A percentile compares a stretch with the other conserved stretches of the same genome.
phyloP scores from a whole-genome alignment of 1,140 invertebrate species.

The Drosophila albomicans region DNA sequence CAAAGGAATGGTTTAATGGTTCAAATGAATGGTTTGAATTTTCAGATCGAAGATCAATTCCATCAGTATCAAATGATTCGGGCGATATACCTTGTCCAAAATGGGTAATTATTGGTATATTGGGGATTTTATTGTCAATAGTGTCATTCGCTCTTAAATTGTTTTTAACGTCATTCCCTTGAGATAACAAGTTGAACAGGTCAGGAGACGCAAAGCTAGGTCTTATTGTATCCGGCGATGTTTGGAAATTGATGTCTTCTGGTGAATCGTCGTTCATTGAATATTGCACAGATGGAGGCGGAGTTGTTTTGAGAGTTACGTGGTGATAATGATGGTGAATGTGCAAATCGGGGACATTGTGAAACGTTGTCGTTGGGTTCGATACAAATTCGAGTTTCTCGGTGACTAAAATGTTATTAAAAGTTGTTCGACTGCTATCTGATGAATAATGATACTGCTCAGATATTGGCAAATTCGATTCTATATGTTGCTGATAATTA shows the following conservation, averaged over 20 bases:
- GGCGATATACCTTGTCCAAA: background rate
- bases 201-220: background rate
- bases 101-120: background rate
- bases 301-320: constrained; percentile 8
- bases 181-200: background rate
- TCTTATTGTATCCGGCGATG: background rate
- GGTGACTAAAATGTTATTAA: background rate
- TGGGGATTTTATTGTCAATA: background rate
- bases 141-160: constrained; percentile 2
- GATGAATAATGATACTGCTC: background rate
- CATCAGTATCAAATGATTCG: background rate
- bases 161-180: background rate
- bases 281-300: background rate
- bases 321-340: constrained; percentile 32
- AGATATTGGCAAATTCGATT: background rate
- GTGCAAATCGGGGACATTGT: constrained; percentile 16
- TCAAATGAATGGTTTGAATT: background rate
- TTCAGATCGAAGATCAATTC: constrained; percentile 13
- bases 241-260: constrained; percentile 4
- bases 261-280: background rate
- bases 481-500: background rate
- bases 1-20: background rate
- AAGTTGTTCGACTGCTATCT: constrained; percentile 4
- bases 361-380: background rate
- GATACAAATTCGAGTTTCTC: constrained; percentile 3